These are phyloP conservation scores for Chloebia gouldiae DNA, from an alignment of 2,113 vertebrate genomes.

Conservation along the genomic window DNA sequence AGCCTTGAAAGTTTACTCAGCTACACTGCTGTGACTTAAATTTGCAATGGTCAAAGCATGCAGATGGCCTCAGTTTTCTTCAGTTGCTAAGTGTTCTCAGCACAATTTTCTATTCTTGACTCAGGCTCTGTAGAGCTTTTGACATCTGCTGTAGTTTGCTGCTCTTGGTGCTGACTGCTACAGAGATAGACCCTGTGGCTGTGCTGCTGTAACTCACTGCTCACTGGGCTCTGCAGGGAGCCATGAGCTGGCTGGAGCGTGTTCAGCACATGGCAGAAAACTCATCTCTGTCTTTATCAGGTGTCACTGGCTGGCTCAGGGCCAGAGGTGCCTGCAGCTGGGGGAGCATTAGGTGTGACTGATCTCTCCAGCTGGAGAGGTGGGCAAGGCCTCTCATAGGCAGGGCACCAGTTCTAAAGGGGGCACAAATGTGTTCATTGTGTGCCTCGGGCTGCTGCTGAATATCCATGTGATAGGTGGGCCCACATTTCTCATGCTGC, in stretches of 20 bases:
- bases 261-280: fast-evolving
- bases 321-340: neutral
- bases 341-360: neutral
- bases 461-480: neutral
- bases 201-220: neutral
- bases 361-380: neutral
- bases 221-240: neutral
- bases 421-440: neutral
- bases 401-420: neutral
- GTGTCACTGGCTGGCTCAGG: neutral
- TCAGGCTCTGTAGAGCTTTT: neutral
- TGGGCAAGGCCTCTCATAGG: neutral
- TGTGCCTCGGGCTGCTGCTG: neutral
- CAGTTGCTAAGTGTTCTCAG: neutral
- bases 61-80: neutral
- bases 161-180: neutral
- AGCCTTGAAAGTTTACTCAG: neutral
- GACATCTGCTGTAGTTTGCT: neutral
- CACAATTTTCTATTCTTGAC: neutral
- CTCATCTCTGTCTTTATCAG: neutral
- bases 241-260: fast-evolving
- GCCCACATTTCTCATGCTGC: fast-evolving
- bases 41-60: neutral
- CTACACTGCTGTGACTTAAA: neutral
- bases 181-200: neutral